Evolutionary conservation across 2,797 vertebrate genomes (phyloP).

Genomic region (Myotis daubentonii): DNA sequence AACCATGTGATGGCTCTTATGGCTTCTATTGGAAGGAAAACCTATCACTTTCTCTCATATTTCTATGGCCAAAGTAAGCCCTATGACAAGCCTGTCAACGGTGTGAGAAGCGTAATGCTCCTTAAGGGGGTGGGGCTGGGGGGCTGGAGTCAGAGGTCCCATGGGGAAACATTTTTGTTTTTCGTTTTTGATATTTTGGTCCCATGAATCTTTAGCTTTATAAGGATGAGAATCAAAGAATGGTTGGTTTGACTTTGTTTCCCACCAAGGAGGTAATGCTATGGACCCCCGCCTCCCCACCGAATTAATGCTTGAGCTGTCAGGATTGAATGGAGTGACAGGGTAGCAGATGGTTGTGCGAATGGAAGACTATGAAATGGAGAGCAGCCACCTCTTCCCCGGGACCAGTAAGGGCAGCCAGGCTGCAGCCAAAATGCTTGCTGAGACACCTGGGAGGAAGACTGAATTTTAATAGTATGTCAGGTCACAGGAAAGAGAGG

Average conservation of each 20-base stretch:
- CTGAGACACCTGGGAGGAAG: background rate
- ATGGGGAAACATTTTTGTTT: background rate
- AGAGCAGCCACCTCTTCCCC: background rate
- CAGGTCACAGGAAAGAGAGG: background rate
- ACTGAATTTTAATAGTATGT: background rate
- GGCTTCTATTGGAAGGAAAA: background rate
- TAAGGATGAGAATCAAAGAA: background rate
- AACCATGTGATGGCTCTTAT: background rate
- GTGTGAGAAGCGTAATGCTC: background rate
- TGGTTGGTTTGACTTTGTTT: background rate
- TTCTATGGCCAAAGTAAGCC: background rate
- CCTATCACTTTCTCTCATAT: background rate
- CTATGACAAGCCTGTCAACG: background rate
- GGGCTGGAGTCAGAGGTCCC: background rate
- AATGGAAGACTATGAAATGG: background rate
- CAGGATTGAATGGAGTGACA: background rate
- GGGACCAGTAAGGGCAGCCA: background rate
- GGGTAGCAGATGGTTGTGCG: background rate
- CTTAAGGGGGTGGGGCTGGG: background rate
- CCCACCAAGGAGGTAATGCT: background rate
- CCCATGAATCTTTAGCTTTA: background rate
- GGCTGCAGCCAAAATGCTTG: background rate
- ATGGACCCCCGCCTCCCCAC: rapidly evolving
- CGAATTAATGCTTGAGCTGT: background rate
- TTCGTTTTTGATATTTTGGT: background rate